phyloP scores from a whole-genome alignment of 2,113 vertebrate genomes.

The Chaenogobius annularis region DNA sequence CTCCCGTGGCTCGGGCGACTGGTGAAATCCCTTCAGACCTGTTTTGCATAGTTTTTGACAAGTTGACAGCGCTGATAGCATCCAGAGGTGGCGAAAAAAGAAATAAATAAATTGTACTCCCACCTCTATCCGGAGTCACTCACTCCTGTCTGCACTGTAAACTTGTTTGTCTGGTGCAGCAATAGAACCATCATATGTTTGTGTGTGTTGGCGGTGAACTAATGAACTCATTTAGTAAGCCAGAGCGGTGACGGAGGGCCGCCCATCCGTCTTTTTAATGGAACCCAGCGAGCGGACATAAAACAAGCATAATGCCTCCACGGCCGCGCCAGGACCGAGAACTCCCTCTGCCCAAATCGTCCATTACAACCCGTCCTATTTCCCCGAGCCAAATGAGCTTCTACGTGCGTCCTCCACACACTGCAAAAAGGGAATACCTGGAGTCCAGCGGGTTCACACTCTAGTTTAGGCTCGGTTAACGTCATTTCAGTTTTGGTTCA shows the following conservation, averaged over 20 bases:
- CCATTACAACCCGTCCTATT: conserved; percentile 54
- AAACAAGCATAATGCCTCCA: conserved; percentile 63
- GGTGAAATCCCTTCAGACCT: conserved; percentile 17
- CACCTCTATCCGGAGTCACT: conserved; percentile 17
- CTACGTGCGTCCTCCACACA: conserved; percentile 39
- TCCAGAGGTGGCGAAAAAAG: not conserved
- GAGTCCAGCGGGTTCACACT: not conserved
- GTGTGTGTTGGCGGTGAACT: conserved; percentile 46
- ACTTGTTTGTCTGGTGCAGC: conserved; percentile 32
- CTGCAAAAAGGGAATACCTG: not conserved
- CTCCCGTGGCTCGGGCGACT: conserved; percentile 35
- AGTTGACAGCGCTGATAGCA: conserved; percentile 27
- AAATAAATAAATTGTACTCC: conserved; percentile 3
- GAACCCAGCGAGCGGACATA: conserved; percentile 69
- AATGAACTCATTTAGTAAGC: conserved; percentile 78
- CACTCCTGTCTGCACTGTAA: conserved; percentile 29
- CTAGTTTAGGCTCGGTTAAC: not conserved
- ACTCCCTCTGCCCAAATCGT: conserved; percentile 24
- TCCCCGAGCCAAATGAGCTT: conserved; percentile 35
- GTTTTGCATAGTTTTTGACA: conserved; percentile 31
- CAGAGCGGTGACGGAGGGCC: conserved; percentile 65
- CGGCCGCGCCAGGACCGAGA: conserved; percentile 44
- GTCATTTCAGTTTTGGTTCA: not conserved
- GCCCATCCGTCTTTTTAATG: conserved; percentile 78
- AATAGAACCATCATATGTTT: conserved; percentile 25